These are phyloP conservation scores for Camponotus fellah DNA, from an alignment of 2,888 invertebrate species.

Conservation along the genomic window DNA sequence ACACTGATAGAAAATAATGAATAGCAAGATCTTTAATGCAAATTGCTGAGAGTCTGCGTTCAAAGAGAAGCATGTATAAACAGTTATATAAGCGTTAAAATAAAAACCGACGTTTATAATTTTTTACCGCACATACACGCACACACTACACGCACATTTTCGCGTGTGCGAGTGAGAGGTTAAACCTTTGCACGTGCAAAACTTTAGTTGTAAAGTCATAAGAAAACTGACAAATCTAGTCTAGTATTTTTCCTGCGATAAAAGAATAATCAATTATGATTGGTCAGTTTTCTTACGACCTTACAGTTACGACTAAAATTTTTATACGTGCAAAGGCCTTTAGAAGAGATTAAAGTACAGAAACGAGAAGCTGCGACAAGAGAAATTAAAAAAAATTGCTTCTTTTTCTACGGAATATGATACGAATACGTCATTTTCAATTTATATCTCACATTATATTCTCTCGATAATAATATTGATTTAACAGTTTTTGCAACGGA, in stretches of 20 bases:
- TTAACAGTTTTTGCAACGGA: neutral
- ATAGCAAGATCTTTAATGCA: neutral
- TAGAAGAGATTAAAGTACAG: too few species aligned
- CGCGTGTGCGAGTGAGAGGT: neutral
- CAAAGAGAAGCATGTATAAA: neutral
- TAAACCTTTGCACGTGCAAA: too few species aligned
- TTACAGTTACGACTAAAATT: too few species aligned
- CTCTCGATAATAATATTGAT: neutral
- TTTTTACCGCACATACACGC: neutral
- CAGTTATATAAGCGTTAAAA: neutral
- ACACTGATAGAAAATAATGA: neutral
- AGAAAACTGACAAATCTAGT: too few species aligned
- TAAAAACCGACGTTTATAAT: neutral
- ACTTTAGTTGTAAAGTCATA: too few species aligned
- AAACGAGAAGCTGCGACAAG: neutral
- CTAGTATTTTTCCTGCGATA: too few species aligned
- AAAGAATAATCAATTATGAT: too few species aligned
- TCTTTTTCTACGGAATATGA: neutral
- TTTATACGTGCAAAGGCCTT: too few species aligned
- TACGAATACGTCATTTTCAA: neutral
- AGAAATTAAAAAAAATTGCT: neutral
- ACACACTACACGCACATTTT: neutral
- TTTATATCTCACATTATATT: neutral
- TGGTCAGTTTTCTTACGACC: too few species aligned
- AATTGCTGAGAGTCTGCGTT: neutral